These are phyloP conservation scores for Esox masquinongy DNA, from an alignment of 2,797 vertebrate genomes.

Conservation along the genomic window DNA sequence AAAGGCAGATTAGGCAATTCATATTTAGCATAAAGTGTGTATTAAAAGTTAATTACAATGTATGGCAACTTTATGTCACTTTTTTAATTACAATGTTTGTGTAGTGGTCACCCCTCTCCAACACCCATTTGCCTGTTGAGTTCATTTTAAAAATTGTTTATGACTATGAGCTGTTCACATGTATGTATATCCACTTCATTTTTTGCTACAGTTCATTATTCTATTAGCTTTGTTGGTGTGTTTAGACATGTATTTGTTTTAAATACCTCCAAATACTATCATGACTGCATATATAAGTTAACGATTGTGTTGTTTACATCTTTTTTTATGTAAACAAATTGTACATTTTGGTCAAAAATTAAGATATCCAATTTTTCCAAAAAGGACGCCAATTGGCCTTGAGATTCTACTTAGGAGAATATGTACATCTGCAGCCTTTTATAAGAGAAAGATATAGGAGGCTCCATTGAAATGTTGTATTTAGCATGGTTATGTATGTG, in stretches of 20 bases:
- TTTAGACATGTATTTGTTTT: background rate
- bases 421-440: slow-evolving; percentile 63
- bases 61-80: too few relatives aligned
- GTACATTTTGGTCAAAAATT: slow-evolving; percentile 10
- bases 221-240: background rate
- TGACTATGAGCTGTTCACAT: slow-evolving; percentile 1
- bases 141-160: background rate
- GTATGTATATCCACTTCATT: background rate
- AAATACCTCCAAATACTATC: background rate
- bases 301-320: background rate
- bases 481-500: slow-evolving; percentile 43
- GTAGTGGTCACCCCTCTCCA: slow-evolving; percentile 14
- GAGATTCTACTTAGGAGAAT: slow-evolving; percentile 38
- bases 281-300: background rate
- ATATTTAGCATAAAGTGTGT: slow-evolving; percentile 20
- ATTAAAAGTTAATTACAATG: slow-evolving; percentile 24
- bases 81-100: slow-evolving; percentile 20
- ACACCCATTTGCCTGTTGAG: slow-evolving; percentile 5
- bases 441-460: slow-evolving; percentile 61
- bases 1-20: slow-evolving; percentile 15
- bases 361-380: background rate
- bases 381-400: slow-evolving; percentile 28
- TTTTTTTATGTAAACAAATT: background rate
- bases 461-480: slow-evolving; percentile 52
- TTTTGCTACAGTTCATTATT: background rate